A percentile compares a stretch with the other conserved stretches of the same genome.
phyloP scores from a whole-genome alignment of 2,888 invertebrate genomes.

The Hipparchia sbordonii region DNA sequence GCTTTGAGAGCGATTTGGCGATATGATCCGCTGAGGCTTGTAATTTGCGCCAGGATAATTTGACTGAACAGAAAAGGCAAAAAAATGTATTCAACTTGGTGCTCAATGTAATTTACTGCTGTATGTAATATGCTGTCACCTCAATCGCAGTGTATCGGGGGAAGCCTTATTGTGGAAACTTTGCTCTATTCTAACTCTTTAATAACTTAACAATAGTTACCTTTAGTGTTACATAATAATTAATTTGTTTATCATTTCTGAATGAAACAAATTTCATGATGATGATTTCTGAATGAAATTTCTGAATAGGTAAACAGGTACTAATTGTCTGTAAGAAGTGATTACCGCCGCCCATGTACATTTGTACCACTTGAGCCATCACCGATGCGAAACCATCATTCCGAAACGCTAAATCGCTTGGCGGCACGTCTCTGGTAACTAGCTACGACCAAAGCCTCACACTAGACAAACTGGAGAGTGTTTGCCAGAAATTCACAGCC shows the following conservation, averaged over 20 bases:
- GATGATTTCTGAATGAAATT: no score
- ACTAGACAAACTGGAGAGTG: background rate
- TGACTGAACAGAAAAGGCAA: background rate
- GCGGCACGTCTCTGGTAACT: no score
- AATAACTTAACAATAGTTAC: conserved; percentile 31
- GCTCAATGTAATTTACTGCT: conserved; percentile 13
- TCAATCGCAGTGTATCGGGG: conserved; percentile 43
- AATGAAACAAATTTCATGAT: no score
- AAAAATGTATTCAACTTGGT: background rate
- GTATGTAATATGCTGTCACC: conserved; percentile 36
- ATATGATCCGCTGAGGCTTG: no score
- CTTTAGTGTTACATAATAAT: conserved; percentile 23
- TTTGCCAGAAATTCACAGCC: background rate
- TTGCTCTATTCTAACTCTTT: conserved; percentile 44
- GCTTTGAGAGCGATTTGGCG: no score
- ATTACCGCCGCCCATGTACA: no score
- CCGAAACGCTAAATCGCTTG: no score
- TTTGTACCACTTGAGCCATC: background rate
- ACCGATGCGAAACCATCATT: no score
- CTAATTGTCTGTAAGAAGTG: no score
- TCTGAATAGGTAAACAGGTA: no score
- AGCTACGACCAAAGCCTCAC: no score
- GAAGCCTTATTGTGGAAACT: conserved; percentile 43
- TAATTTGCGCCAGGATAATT: background rate
- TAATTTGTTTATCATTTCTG: background rate